Base-by-base conservation (phyloP, 2,888 invertebrate species). In the Nezara viridula region DNA sequence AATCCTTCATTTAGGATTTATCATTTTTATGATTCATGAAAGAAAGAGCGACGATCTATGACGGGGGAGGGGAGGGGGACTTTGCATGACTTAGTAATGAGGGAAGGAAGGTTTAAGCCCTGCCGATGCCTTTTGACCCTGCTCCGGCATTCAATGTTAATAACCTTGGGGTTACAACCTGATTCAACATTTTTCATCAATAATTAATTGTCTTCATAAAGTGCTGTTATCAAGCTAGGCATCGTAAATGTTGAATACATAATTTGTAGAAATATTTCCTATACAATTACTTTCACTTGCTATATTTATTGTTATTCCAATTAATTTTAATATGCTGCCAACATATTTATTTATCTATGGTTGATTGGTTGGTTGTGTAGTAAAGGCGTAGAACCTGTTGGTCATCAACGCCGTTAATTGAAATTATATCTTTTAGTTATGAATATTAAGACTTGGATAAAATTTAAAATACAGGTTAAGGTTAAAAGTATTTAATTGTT, bases 41-140 rank as follows among this genome's bases (percentile, higher is more conserved):
- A 37, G 66, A 73, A 73, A 32, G 32, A 19, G 0, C 14, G 37
- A 19, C 32, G 37, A 73, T 73, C 37, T 21, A 32, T 37, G 27
- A 73, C n/a, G n/a, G n/a, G n/a, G n/a, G n/a, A n/a, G n/a, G n/a
- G n/a, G n/a, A n/a, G 21, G 1, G 19, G 14, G 10, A 14, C 32
- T 73, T 73, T 19, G 32, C 66, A 73, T 73, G 66, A 73, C 32
- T 73, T 73, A 73, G 66, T 73, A 73, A 73, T 73, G 66, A 73
- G 66, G 7, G 32, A 37, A 73, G 66, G 66, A 24, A 24, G 37
- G 27, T 19, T 2, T 37, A 19, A 73, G 21, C 19, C 32, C 32
- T 5, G 32, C 0, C 21, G 32, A 73, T 73, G 37, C 32, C 66
- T 73, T 73, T 73, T 73, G 66, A 32, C 32, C 66, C 7, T 32